A percentile compares a stretch with the other conserved stretches of the same genome.
phyloP scores from a whole-genome alignment of 2,113 vertebrate species.

The Grus americana region DNA sequence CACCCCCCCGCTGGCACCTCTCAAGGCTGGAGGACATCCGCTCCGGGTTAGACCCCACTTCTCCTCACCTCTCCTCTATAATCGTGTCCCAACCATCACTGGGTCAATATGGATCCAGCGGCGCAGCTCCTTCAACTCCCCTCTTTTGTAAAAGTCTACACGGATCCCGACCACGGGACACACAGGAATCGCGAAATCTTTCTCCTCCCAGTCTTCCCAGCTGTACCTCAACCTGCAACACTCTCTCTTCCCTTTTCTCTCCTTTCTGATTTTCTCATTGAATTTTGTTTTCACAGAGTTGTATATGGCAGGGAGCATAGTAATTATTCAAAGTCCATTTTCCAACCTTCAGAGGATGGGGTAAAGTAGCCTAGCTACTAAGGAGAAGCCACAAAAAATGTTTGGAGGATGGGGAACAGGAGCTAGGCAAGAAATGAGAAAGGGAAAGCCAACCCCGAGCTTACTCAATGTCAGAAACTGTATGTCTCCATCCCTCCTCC shows the following conservation, averaged over 20 bases:
- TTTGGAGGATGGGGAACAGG: not conserved
- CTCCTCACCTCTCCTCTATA: not conserved
- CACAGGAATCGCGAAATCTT: not conserved
- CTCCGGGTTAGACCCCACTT: not conserved
- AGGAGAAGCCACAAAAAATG: fast-evolving
- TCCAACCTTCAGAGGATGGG: not conserved
- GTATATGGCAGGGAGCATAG: not conserved
- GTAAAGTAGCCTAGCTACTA: not conserved
- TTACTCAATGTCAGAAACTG: fast-evolving
- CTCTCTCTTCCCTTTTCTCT: not conserved
- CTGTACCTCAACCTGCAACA: not conserved
- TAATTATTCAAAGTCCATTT: not conserved
- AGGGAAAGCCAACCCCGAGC: not conserved
- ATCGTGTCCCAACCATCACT: fast-evolving
- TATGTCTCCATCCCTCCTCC: not conserved
- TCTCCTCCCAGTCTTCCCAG: not conserved
- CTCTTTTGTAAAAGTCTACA: not conserved
- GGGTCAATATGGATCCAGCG: not conserved
- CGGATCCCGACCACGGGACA: fast-evolving
- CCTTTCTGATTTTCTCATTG: not conserved
- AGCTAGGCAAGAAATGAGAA: not conserved
- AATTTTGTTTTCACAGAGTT: not conserved
- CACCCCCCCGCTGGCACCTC: not conserved
- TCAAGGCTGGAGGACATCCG: not conserved
- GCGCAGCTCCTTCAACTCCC: not conserved